These are phyloP conservation scores for Chymomyza amoena DNA, from an alignment of 2,888 invertebrate genomes.

Conservation along the genomic window DNA sequence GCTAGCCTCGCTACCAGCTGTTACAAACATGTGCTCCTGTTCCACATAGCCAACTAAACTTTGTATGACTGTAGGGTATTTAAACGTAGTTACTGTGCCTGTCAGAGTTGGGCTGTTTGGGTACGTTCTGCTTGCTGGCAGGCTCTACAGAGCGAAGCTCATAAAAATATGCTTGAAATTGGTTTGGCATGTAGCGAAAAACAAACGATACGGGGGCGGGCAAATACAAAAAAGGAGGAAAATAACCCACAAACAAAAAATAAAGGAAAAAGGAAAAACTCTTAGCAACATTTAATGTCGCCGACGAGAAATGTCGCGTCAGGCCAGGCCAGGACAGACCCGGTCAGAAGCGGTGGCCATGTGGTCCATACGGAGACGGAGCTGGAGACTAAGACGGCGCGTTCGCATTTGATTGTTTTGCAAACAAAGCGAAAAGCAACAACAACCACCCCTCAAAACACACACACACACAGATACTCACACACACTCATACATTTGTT, in stretches of 20 bases:
- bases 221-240: not conserved
- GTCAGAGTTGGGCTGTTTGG: constrained; percentile 20
- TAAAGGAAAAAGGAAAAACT: constrained; percentile 31
- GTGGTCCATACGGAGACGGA: constrained; percentile 35
- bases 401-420: constrained; percentile 67
- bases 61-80: not conserved
- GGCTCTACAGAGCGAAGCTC: constrained; percentile 53
- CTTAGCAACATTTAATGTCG: constrained; percentile 64
- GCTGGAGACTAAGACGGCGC: constrained; percentile 33
- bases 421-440: constrained; percentile 64
- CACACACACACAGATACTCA: constrained; percentile 14
- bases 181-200: constrained; percentile 46
- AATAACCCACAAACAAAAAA: not conserved
- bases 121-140: not conserved
- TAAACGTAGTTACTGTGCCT: constrained; percentile 55
- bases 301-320: constrained; percentile 49
- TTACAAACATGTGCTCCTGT: not conserved
- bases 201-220: constrained; percentile 15
- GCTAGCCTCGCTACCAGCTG: not conserved
- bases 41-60: not conserved
- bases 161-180: constrained; percentile 72
- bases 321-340: too few relatives aligned
- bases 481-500: constrained; percentile 42
- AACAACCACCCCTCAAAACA: constrained; percentile 19
- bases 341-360: constrained; percentile 36